Base-by-base conservation (phyloP, 1,140 invertebrate genomes). In the Chironomus tepperi region DNA sequence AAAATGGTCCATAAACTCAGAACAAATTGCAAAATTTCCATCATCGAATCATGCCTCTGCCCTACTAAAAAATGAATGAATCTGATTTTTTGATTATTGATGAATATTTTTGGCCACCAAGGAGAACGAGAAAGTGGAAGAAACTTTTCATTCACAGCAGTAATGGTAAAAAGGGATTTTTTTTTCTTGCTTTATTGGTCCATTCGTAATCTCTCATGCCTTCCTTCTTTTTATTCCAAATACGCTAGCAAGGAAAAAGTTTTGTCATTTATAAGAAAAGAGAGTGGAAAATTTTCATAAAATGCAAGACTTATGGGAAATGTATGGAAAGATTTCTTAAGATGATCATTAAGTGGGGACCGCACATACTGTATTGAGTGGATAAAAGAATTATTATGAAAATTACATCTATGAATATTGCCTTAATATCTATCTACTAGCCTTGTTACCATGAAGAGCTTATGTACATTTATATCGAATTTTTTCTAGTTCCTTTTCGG, bases 241-340 rank as follows among this genome's bases (percentile, higher is more conserved):
- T n/a, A 34, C 24, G 24, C 24, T 34, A 34, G 24, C 47, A 57
- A n/a, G 47, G 15, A 57, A n/a, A 57, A 57, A 57, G 5, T 57
- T 57, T 57, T n/a, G 47, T n/a, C n/a, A 57, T 57, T 57, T 57
- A 57, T n/a, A n/a, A 57, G 47, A n/a, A n/a, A n/a, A n/a, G n/a
- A n/a, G n/a, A 57, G 8, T 15, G 3, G 9, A 57, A 57, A n/a
- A 57, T 34, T 34, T 34, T 12, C 47, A 57, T 57, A 15, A 57
- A 57, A 57, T 57, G 8, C 47, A 12, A 15, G 9, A 15, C 12
- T 57, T 12, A 57, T 57, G 9, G 12, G 47, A 57, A 57, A 15
- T 57, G 12, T n/a, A 57, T 15, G 1, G 47, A 15, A 57, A 57
- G n/a, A 12, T 57, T 57, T 57, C n/a, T 5, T 57, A 5, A 5